Evolutionary conservation across 1,140 invertebrate genomes (phyloP).

Genomic region (Manduca sexta): DNA sequence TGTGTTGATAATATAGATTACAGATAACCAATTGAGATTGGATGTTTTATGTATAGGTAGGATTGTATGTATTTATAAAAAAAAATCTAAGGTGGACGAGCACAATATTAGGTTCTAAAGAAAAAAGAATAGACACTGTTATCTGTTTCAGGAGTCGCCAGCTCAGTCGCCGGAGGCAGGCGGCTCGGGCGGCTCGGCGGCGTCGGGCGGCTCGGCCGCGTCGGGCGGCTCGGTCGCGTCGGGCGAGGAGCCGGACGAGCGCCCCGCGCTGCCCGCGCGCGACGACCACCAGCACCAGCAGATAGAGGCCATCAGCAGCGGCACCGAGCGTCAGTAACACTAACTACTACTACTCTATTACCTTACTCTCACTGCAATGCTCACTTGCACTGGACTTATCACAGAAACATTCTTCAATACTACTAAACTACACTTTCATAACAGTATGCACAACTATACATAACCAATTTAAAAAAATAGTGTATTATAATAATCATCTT

Average conservation of each 20-base stretch:
- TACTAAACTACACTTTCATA: too few relatives aligned
- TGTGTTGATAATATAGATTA: too few relatives aligned
- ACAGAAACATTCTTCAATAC: too few relatives aligned
- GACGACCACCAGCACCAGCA: conserved; percentile 62
- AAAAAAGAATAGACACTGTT: too few relatives aligned
- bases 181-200: conserved; percentile 54
- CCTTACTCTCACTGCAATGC: too few relatives aligned
- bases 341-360: too few relatives aligned
- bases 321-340: conserved; percentile 54
- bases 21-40: too few relatives aligned
- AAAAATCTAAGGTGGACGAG: neutral
- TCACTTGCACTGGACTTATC: too few relatives aligned
- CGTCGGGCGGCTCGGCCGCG: conserved; percentile 35
- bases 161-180: conserved; percentile 68
- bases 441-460: too few relatives aligned
- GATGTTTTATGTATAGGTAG: neutral
- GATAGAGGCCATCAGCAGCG: conserved; percentile 75
- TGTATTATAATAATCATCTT: too few relatives aligned
- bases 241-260: conserved; percentile 49
- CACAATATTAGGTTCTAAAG: neutral
- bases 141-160: conserved; percentile 49
- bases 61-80: too few relatives aligned
- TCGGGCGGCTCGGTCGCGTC: conserved; percentile 41
- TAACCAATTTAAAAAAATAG: too few relatives aligned
- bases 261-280: conserved; percentile 22